Evolutionary conservation across 2,113 vertebrate genomes (phyloP), one percentile per base, ranked within the genome.

Genomic region (Oryzias celebensis): DNA sequence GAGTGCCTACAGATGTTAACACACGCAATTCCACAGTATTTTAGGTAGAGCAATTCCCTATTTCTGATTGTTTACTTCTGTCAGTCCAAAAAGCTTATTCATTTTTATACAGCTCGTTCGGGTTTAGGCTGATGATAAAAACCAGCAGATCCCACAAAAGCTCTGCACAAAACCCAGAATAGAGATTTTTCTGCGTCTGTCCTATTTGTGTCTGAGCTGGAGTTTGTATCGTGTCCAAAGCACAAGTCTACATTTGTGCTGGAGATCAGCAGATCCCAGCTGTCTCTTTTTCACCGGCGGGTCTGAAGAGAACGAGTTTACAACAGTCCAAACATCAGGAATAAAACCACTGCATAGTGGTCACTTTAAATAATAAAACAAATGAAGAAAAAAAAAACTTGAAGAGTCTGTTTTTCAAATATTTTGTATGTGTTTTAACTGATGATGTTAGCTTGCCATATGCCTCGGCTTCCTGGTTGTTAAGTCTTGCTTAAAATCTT

Each of bases 271-370:
- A 17, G 18, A 36, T 60, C 26, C 36, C 17, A 36, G 20, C n/a
- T 2, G 26, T 65, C 8, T 59, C 63, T 43, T 43, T 5, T 47
- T 68, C 44, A 49, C 36, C n/a, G 55, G 66, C 47, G 62, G 71
- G 54, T 78, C 64, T 69, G 71, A 65, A 60, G 63, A 62, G 64
- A 71, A 41, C 66, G 62, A 51, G 81, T 88, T 85, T 88, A 84
- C 83, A 81, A 67, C 70, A 58, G 72, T 73, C 52, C 16, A 72
- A 75, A 74, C 73, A 69, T 87, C 86, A 87, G 86, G 83, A 88
- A 85, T 72, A 73, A 77, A 78, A 73, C 69, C 74, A 78, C 77
- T 65, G 79, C 84, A 80, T 76, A 15, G 81, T 78, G 83, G 76
- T 78, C 78, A 82, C 76, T 87, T 83, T 80, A 85, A 64, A 17